Percentiles rank a stretch among this genome's conserved stretches.
phyloP scores from a whole-genome alignment of 2,797 vertebrate genomes.

The Calcarius lapponicus region DNA sequence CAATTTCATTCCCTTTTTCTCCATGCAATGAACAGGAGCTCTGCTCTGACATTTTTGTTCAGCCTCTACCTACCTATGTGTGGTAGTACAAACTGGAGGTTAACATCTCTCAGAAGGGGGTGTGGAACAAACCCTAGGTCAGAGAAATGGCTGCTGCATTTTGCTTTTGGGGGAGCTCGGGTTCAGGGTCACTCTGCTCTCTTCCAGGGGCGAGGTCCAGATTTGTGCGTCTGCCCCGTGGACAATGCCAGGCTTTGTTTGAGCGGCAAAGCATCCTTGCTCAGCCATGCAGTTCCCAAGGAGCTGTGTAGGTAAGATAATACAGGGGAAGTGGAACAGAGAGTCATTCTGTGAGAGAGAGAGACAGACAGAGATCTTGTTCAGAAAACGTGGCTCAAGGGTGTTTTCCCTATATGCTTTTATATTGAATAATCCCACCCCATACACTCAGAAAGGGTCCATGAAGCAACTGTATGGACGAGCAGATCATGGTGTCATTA shows the following conservation, averaged over 20 bases:
- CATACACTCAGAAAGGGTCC: not conserved
- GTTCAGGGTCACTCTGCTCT: constrained; percentile 53
- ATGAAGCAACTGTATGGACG: constrained; percentile 4
- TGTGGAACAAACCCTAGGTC: not conserved
- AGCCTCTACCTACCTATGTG: not conserved
- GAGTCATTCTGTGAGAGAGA: not conserved
- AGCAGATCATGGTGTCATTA: not conserved
- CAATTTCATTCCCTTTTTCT: not conserved
- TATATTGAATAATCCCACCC: not conserved
- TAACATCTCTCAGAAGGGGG: not conserved
- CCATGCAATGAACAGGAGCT: not conserved
- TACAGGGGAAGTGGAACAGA: constrained; percentile 16
- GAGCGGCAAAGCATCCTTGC: constrained; percentile 57
- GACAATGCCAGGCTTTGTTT: constrained; percentile 61
- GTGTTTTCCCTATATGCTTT: not conserved
- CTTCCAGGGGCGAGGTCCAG: constrained; percentile 52
- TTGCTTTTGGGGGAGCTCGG: not conserved
- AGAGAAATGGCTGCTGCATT: not conserved
- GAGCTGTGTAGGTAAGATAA: constrained; percentile 37
- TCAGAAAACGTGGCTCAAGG: not conserved
- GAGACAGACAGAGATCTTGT: not conserved
- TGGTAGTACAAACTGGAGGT: not conserved
- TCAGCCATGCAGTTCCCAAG: constrained; percentile 53
- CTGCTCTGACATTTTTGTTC: not conserved
- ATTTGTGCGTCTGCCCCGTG: not conserved